Conservation (phyloP, 1,140 invertebrate genomes). For the Epicauta chinensis region DNA sequence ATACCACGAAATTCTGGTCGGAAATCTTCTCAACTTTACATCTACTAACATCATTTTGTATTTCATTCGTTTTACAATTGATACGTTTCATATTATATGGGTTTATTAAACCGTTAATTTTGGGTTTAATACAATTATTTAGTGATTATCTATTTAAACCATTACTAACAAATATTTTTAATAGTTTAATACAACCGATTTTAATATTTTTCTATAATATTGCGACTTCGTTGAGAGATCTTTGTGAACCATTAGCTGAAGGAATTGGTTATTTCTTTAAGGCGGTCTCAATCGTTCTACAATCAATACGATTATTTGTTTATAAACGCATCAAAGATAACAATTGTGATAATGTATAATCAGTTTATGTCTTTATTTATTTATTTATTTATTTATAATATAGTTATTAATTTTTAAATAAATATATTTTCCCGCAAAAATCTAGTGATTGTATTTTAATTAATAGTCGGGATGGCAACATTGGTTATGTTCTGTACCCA, state of each 20-base stretch:
- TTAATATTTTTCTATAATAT: slow-evolving; percentile 57
- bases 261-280: slow-evolving; percentile 46
- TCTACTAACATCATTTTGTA: slow-evolving; percentile 53
- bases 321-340: slow-evolving; percentile 29
- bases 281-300: slow-evolving; percentile 45
- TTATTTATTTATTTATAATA: no score
- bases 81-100: slow-evolving; percentile 30
- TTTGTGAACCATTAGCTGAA: slow-evolving; percentile 54
- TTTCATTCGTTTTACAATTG: slow-evolving; percentile 55
- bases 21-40: slow-evolving; percentile 58
- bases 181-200: slow-evolving; percentile 56
- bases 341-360: no score
- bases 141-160: slow-evolving; percentile 63
- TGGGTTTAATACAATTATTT: slow-evolving; percentile 54
- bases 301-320: slow-evolving; percentile 43
- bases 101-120: slow-evolving; percentile 43
- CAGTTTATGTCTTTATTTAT: no score
- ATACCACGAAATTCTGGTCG: slow-evolving; percentile 58
- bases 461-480: no score
- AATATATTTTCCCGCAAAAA: no score
- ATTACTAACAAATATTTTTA: slow-evolving; percentile 55
- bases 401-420: no score
- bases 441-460: no score
- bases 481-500: no score
- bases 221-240: slow-evolving; percentile 52